Conservation (phyloP, 2,113 vertebrate genomes). For the Gobiocypris rarus region DNA sequence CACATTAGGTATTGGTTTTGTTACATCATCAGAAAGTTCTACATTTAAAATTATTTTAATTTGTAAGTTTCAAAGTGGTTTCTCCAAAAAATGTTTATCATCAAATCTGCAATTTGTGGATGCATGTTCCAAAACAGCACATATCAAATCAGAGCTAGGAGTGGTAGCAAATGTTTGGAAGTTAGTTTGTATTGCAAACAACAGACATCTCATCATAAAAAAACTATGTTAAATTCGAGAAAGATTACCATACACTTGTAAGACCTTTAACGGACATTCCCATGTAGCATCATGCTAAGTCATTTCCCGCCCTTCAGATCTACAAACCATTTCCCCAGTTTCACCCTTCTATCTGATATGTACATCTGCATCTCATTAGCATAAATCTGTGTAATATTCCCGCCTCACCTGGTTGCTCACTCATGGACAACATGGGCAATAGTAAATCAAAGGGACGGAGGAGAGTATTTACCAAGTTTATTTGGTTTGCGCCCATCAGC, state of each 20-base stretch:
- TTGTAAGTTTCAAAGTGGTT: background rate
- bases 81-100: background rate
- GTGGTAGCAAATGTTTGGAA: background rate
- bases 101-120: background rate
- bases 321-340: background rate
- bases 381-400: slow-evolving; percentile 58
- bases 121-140: background rate
- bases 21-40: background rate
- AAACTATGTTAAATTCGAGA: background rate
- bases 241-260: slow-evolving; percentile 38
- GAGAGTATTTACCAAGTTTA: slow-evolving; percentile 59
- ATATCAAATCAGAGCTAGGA: background rate
- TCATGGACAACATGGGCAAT: slow-evolving; percentile 53
- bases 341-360: slow-evolving; percentile 33
- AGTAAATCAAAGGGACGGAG: slow-evolving; percentile 51
- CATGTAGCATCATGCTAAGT: slow-evolving; percentile 8
- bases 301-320: slow-evolving; percentile 41
- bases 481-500: slow-evolving; percentile 55
- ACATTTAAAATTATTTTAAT: background rate
- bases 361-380: slow-evolving; percentile 56
- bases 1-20: too few relatives aligned
- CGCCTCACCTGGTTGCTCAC: slow-evolving; percentile 41
- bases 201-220: background rate
- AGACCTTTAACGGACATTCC: background rate
- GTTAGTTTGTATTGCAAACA: background rate